phyloP scores from a whole-genome alignment of 2,797 vertebrate species.

The Pseudochirops cupreus region DNA sequence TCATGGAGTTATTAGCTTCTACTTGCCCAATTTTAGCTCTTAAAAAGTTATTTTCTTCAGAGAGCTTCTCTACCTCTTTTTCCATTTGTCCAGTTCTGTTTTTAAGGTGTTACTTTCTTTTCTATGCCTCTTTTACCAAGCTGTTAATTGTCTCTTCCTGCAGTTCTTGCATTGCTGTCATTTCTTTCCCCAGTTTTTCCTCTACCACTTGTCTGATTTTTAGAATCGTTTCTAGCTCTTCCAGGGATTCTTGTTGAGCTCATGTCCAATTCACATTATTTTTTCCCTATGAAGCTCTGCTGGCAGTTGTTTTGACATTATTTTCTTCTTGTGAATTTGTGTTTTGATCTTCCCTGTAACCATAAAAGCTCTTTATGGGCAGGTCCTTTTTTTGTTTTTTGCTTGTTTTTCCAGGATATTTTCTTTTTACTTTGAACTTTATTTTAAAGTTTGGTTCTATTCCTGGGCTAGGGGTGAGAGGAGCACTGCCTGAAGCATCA shows the following conservation, averaged over 20 bases:
- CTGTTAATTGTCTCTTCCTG: too few relatives aligned
- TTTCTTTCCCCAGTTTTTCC: background rate
- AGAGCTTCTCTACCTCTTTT: background rate
- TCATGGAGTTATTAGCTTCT: too few relatives aligned
- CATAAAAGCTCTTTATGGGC: background rate
- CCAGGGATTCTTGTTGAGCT: background rate
- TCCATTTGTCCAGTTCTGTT: too few relatives aligned
- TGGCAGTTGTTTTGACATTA: background rate
- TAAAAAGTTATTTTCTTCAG: background rate
- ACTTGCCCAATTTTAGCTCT: too few relatives aligned
- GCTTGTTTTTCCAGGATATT: background rate
- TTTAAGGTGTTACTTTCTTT: too few relatives aligned
- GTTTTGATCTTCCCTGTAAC: background rate
- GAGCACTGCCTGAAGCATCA: background rate
- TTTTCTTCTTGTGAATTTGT: background rate
- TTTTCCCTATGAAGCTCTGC: background rate
- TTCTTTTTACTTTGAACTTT: background rate
- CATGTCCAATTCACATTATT: background rate
- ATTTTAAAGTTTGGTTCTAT: background rate
- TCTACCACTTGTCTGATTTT: background rate
- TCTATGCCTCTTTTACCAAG: too few relatives aligned
- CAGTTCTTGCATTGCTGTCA: background rate
- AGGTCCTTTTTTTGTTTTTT: background rate
- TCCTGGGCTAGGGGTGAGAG: background rate
- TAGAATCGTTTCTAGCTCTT: background rate